phyloP scores from a whole-genome alignment of 1,140 invertebrate species.

The Caenorhabditis brenneri region DNA sequence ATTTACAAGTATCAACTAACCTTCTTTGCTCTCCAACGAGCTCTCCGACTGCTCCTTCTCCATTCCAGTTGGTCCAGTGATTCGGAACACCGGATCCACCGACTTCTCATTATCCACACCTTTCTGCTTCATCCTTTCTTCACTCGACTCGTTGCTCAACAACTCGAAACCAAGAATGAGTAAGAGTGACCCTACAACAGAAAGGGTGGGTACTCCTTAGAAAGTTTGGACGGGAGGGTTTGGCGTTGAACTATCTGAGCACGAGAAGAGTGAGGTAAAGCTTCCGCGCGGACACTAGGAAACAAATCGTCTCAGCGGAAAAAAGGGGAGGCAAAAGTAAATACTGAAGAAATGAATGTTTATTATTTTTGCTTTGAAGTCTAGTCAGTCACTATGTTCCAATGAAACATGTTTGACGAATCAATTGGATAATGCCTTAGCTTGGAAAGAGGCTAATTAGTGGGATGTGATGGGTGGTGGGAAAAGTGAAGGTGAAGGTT shows the following conservation, averaged over 20 bases:
- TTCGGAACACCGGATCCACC: background rate
- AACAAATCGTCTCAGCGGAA: slow-evolving; percentile 13
- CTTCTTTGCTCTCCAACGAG: background rate
- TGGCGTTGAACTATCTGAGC: slow-evolving; percentile 13
- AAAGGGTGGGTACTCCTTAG: too few relatives aligned
- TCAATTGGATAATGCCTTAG: background rate
- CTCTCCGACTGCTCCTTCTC: slow-evolving; percentile 9
- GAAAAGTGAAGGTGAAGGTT: too few relatives aligned
- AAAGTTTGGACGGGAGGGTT: slow-evolving; percentile 14
- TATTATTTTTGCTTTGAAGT: background rate
- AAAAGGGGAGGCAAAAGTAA: background rate
- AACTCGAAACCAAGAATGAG: too few relatives aligned
- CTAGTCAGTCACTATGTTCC: background rate
- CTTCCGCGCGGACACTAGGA: slow-evolving; percentile 2
- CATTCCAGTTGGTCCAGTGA: background rate
- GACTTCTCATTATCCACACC: background rate
- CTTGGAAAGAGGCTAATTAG: background rate
- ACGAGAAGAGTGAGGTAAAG: background rate
- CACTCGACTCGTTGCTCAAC: too few relatives aligned
- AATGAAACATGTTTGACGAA: slow-evolving; percentile 11
- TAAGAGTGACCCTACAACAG: too few relatives aligned
- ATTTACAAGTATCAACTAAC: too few relatives aligned
- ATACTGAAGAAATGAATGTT: background rate
- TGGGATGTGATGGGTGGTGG: too few relatives aligned
- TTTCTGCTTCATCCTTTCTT: slow-evolving; percentile 36